Evolutionary conservation across 2,113 vertebrate species (phyloP).

Genomic region (Naja naja): DNA sequence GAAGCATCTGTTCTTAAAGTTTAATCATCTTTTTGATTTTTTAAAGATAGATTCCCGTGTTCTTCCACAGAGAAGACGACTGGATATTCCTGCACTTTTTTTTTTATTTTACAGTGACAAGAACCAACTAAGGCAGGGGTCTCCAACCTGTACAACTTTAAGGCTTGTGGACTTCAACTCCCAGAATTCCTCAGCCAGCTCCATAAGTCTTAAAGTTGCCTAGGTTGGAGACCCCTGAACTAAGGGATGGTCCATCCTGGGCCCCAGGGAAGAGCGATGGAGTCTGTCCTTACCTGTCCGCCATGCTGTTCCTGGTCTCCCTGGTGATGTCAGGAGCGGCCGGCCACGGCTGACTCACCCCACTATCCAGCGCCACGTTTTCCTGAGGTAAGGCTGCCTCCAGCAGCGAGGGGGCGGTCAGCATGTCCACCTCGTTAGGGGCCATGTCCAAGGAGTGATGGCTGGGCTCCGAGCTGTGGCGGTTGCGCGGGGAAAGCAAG

Average conservation of each 20-base stretch:
- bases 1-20: not conserved
- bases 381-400: slow-evolving; percentile 88
- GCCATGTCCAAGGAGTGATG: slow-evolving; percentile 81
- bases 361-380: slow-evolving; percentile 71
- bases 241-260: no score
- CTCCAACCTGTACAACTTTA: no score
- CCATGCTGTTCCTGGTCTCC: slow-evolving; percentile 87
- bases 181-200: no score
- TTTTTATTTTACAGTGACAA: not conserved
- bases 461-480: slow-evolving; percentile 73
- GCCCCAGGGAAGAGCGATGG: not conserved
- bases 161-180: no score
- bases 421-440: slow-evolving; percentile 78
- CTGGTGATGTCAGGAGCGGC: slow-evolving; percentile 96
- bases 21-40: not conserved
- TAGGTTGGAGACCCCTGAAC: no score
- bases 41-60: not conserved
- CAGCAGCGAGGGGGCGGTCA: slow-evolving; percentile 82
- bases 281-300: slow-evolving; percentile 69
- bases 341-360: slow-evolving; percentile 85
- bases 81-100: not conserved
- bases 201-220: no score
- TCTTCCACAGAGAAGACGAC: not conserved
- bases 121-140: not conserved
- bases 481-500: slow-evolving; percentile 78